Evolutionary conservation across 2,888 invertebrate species (phyloP), one percentile per base, ranked within the genome.

Genomic region (Shargacucullia verbasci): DNA sequence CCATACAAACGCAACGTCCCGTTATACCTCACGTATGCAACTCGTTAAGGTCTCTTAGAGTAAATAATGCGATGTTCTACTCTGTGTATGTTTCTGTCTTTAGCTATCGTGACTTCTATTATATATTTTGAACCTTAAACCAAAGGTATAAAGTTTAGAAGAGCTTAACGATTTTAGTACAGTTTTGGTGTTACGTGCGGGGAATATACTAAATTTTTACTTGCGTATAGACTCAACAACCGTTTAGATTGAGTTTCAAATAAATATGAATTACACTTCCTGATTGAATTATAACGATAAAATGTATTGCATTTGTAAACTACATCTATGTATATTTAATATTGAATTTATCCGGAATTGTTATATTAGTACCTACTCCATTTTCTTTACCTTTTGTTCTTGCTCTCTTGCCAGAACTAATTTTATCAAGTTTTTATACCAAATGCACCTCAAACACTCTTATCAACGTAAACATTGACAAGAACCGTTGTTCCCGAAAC

Each of bases 11-110:
- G 46, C 45, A 48, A 57, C 31, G 50, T 82, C 67, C 89, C 89
- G 88, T 87, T 88, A 88, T 70, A 69, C 74, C 62, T 74, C 70
- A 64, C 73, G 73, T 70, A 74, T 71, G 74, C 65, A 61, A 67
- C 79, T 82, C 69, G 78, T 80, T 79, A 73, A 76, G 57, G 53
- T 59, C 60, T 63, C 60, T 59, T 39, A 39, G 35, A 67, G 62
- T 61, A 64, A 62, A 67, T 67, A 74, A 54, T 48, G 38, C 48
- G 37, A 41, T 45, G 41, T 44, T 45, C 33, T 49, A 34, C 52
- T 52, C 29, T 41, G 27, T 46, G 46, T 44, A 29, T 40, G 13
- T 40, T 40, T 45, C 20, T 33, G 33, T 57, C 25, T 43, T 31
- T 38, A 38, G 15, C 46, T 4, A 20, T 33, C 8, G 6, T 4